Percentiles rank a stretch among this genome's conserved stretches.
phyloP scores from a whole-genome alignment of 2,797 vertebrate genomes.

The Melanotaenia parkinsoni region DNA sequence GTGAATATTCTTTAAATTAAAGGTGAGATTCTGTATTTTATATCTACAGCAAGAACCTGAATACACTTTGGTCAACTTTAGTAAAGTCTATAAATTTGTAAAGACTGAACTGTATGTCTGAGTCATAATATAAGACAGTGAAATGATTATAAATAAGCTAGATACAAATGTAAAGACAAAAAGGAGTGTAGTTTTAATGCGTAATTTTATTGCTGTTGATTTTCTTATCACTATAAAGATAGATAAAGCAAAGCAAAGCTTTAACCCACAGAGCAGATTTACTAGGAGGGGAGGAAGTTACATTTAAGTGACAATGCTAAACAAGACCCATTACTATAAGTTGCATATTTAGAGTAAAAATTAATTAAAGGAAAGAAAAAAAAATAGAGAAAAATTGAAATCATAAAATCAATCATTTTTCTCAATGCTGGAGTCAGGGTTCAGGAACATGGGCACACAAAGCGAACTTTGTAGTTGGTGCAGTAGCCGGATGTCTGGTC shows the following conservation, averaged over 20 bases:
- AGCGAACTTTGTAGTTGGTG: constrained; percentile 53
- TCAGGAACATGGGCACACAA: constrained; percentile 42
- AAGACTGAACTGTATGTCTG: too few species aligned
- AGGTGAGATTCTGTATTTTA: too few species aligned
- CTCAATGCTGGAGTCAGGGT: background rate
- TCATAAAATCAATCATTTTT: background rate
- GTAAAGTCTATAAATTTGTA: too few species aligned
- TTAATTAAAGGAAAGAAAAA: too few species aligned
- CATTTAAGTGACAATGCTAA: too few species aligned
- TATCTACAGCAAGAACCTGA: too few species aligned
- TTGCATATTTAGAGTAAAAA: too few species aligned
- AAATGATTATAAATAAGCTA: background rate
- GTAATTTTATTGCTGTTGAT: background rate
- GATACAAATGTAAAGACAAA: background rate
- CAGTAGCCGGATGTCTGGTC: constrained; percentile 1
- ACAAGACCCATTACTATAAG: too few species aligned
- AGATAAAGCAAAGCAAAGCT: background rate
- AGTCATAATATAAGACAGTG: too few species aligned
- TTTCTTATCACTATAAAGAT: background rate
- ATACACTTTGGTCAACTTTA: too few species aligned
- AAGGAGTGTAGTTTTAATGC: background rate
- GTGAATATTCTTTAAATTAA: too few species aligned
- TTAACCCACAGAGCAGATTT: background rate
- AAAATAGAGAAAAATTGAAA: background rate
- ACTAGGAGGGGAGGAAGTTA: too few species aligned